Conservation (phyloP, 2,797 vertebrate genomes). For the Holocentrus rufus region DNA sequence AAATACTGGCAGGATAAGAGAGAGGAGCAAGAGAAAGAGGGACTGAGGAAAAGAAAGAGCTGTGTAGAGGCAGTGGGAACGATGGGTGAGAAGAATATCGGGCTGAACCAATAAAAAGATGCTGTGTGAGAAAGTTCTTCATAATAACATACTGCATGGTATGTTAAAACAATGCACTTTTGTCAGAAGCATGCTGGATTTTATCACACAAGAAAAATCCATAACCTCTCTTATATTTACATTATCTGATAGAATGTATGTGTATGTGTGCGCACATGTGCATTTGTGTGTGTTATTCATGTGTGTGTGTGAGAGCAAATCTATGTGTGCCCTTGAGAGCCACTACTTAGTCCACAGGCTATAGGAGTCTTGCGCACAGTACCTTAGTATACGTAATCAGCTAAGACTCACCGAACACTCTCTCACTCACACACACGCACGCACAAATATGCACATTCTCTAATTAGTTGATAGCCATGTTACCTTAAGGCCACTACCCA, state of each 20-base stretch:
- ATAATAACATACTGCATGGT: slow-evolving; percentile 71
- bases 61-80: neutral
- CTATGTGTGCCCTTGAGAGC: slow-evolving; percentile 55
- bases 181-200: slow-evolving; percentile 80
- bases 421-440: slow-evolving; percentile 19
- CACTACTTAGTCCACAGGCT: slow-evolving; percentile 74
- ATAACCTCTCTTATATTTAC: slow-evolving; percentile 65
- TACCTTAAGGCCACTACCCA: slow-evolving; percentile 93
- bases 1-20: slow-evolving; percentile 35
- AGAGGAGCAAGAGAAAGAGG: slow-evolving; percentile 43
- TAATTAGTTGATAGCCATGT: slow-evolving; percentile 91
- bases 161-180: slow-evolving; percentile 89
- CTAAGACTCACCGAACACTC: slow-evolving; percentile 55
- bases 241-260: slow-evolving; percentile 45
- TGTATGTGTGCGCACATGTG: neutral
- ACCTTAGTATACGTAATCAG: slow-evolving; percentile 28
- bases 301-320: slow-evolving; percentile 40
- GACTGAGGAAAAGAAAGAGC: slow-evolving; percentile 22
- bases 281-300: slow-evolving; percentile 22
- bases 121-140: slow-evolving; percentile 54
- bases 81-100: neutral
- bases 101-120: slow-evolving; percentile 44
- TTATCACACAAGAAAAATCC: slow-evolving; percentile 56
- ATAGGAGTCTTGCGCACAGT: slow-evolving; percentile 28
- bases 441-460: slow-evolving; percentile 64